Conservation (phyloP, 1,140 invertebrate species). For the Ceratosolen solmsi region DNA sequence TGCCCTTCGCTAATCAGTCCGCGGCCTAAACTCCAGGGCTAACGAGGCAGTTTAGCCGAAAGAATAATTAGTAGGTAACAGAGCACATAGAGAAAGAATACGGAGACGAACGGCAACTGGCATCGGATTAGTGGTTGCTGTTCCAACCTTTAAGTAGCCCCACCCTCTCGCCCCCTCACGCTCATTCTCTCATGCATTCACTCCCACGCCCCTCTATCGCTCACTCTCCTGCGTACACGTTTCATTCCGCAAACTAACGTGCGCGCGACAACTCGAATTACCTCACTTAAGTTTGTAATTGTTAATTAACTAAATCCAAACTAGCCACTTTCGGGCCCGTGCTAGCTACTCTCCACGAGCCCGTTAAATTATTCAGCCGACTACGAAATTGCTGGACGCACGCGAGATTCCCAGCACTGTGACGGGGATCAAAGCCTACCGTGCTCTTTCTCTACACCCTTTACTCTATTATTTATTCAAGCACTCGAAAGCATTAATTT, state of each 20-base stretch:
- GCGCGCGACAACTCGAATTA: conserved; percentile 52
- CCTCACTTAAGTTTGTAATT: conserved; percentile 49
- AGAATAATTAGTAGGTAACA: conserved; percentile 43
- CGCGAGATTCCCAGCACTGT: conserved; percentile 19
- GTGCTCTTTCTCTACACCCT: background rate
- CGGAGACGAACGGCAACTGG: background rate
- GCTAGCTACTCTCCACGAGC: background rate
- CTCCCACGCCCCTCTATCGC: conserved; percentile 1
- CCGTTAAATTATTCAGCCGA: conserved; percentile 47
- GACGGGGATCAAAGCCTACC: background rate
- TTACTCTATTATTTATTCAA: background rate
- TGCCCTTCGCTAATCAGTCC: background rate
- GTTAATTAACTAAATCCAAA: conserved; percentile 53
- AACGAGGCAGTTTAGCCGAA: conserved; percentile 6
- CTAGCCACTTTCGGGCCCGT: conserved; percentile 40
- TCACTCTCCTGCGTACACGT: too few species aligned
- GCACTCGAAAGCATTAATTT: too few species aligned
- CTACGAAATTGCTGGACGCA: conserved; percentile 41
- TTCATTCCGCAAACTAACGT: conserved; percentile 26
- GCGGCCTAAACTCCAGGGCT: background rate
- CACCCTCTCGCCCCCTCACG: background rate
- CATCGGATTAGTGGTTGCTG: conserved; percentile 40
- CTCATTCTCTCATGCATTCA: background rate
- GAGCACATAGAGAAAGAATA: background rate
- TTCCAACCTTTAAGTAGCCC: conserved; percentile 26